Evolutionary conservation across 1,140 invertebrate species (phyloP).

Genomic region (Glossosoma conforme): DNA sequence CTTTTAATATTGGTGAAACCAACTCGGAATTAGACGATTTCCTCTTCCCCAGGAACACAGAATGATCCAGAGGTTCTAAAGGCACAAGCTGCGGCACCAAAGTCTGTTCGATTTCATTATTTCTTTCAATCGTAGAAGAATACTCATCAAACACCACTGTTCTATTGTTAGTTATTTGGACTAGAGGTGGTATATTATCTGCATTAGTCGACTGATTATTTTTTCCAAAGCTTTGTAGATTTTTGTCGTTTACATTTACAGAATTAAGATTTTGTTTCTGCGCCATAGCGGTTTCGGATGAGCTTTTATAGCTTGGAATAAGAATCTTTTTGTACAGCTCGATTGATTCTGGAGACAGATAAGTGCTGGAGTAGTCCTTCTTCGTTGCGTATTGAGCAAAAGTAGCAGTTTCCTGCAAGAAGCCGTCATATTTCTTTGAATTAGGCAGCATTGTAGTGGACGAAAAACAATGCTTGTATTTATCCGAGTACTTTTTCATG

Average conservation of each 20-base stretch:
- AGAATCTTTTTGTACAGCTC: conserved; percentile 26
- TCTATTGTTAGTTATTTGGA: conserved; percentile 1
- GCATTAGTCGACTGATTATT: neutral
- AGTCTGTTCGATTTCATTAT: neutral
- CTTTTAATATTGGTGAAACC: neutral
- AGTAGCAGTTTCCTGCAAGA: neutral
- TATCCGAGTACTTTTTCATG: conserved; percentile 2
- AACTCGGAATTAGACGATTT: too few species aligned
- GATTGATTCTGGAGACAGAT: conserved; percentile 17
- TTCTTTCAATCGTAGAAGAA: neutral
- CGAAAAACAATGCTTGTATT: neutral
- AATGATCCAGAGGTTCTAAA: neutral
- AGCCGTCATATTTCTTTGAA: neutral
- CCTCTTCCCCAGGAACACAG: too few species aligned
- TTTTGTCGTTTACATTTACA: neutral
- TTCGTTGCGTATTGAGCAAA: neutral
- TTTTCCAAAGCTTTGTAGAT: neutral
- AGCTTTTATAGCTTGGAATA: conserved; percentile 21
- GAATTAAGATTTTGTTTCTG: neutral
- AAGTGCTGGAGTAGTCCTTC: neutral
- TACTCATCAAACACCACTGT: neutral
- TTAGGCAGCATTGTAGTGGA: neutral
- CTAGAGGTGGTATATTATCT: conserved; percentile 2
- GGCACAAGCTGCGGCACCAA: conserved; percentile 1
- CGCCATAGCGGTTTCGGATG: neutral